phyloP scores from a whole-genome alignment of 2,888 invertebrate species.

The Homarus gammarus region DNA sequence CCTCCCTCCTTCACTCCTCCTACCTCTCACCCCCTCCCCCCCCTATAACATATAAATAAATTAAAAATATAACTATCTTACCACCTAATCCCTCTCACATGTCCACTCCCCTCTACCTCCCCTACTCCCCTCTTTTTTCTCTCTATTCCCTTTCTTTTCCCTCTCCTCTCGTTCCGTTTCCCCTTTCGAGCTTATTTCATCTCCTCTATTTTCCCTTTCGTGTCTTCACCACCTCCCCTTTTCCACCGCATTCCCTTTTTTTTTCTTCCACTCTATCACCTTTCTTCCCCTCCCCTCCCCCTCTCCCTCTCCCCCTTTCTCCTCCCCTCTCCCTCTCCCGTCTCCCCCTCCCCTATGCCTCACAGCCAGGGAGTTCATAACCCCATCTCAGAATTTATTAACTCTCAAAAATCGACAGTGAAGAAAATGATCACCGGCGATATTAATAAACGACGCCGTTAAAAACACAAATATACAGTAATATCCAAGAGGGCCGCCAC shows the following conservation, averaged over 20 bases:
- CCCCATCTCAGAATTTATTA: conserved; percentile 24
- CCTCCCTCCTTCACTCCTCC: neutral
- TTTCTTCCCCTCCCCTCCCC: neutral
- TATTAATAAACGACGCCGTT: neutral
- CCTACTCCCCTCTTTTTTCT: neutral
- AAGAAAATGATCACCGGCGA: conserved; percentile 5
- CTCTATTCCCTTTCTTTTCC: neutral
- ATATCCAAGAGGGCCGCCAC: neutral
- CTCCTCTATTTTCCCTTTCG: no score
- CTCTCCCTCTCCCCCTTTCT: no score
- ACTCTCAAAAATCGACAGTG: conserved; percentile 19
- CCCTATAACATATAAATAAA: conserved; percentile 27
- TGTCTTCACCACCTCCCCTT: no score
- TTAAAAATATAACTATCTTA: conserved; percentile 10
- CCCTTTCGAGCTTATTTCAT: no score
- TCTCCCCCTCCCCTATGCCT: neutral
- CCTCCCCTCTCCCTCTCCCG: neutral
- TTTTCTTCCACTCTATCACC: no score
- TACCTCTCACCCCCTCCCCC: no score
- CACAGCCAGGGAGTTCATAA: conserved; percentile 24
- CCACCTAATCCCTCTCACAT: neutral
- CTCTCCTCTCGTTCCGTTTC: neutral
- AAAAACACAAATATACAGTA: neutral
- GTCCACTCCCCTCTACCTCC: neutral
- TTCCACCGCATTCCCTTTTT: no score